These are phyloP conservation scores for Drosophila barbarae DNA, from an alignment of 2,888 invertebrate species.

Conservation along the genomic window DNA sequence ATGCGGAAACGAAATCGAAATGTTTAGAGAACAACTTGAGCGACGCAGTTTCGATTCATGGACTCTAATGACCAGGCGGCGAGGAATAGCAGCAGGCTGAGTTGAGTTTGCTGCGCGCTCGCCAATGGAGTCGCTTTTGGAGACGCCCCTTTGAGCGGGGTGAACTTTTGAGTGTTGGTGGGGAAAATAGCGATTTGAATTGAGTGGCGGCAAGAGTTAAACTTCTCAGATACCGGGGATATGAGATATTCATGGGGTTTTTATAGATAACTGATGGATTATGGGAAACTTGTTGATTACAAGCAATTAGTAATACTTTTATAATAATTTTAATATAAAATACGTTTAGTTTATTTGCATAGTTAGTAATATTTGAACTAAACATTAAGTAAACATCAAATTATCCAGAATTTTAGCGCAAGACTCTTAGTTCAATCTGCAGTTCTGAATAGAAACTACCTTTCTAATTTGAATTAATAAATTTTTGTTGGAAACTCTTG, in stretches of 20 bases:
- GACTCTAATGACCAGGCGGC: slow-evolving; percentile 78
- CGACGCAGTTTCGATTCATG: slow-evolving; percentile 79
- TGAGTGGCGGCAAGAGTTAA: slow-evolving; percentile 21
- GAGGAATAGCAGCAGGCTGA: slow-evolving; percentile 50
- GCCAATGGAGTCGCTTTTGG: slow-evolving; percentile 20
- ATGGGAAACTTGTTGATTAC: too few relatives aligned
- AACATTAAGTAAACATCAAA: too few relatives aligned
- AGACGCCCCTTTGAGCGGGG: not conserved
- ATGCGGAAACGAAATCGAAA: slow-evolving; percentile 22
- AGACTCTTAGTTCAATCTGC: too few relatives aligned
- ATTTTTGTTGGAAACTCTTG: not conserved
- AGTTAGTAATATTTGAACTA: too few relatives aligned
- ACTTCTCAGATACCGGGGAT: not conserved
- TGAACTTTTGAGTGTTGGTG: slow-evolving; percentile 8
- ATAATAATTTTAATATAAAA: too few relatives aligned
- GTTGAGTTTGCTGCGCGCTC: slow-evolving; percentile 44
- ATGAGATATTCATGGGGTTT: not conserved
- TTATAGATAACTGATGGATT: too few relatives aligned
- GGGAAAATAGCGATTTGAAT: slow-evolving; percentile 11
- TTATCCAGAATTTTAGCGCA: too few relatives aligned
- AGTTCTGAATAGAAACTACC: too few relatives aligned
- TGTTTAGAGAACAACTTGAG: slow-evolving; percentile 35
- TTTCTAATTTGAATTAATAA: too few relatives aligned
- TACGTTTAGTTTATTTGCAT: too few relatives aligned
- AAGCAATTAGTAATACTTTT: too few relatives aligned